These are phyloP conservation scores for Caenorhabditis elegans DNA, from an alignment of 1,140 invertebrate genomes.

Conservation along the genomic window WBcel235 BX284606.5:11420001-11420500, in stretches of 20 bases:
- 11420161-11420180: not conserved
- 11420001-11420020: not conserved
- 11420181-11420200: not conserved
- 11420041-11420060: constrained; percentile 5
- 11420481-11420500: constrained; percentile 4
- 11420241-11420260: not conserved
- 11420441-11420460: not conserved
- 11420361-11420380: constrained; percentile 23
- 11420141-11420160: not conserved
- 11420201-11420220: not conserved
- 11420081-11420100: constrained; percentile 31
- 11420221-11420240: constrained; percentile 1
- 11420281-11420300: constrained; percentile 16
- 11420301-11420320: constrained; percentile 20
- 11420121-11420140: not conserved
- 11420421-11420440: not conserved
- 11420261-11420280: constrained; percentile 16
- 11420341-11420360: constrained; percentile 14
- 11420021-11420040: constrained; percentile 6
- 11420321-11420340: not conserved
- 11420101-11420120: constrained; percentile 23
- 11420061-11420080: constrained; percentile 21
- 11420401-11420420: not conserved
- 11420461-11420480: not conserved
- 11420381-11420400: not conserved